phyloP scores from a whole-genome alignment of 2,888 invertebrate genomes.

The Entomobrya multifasciata region DNA sequence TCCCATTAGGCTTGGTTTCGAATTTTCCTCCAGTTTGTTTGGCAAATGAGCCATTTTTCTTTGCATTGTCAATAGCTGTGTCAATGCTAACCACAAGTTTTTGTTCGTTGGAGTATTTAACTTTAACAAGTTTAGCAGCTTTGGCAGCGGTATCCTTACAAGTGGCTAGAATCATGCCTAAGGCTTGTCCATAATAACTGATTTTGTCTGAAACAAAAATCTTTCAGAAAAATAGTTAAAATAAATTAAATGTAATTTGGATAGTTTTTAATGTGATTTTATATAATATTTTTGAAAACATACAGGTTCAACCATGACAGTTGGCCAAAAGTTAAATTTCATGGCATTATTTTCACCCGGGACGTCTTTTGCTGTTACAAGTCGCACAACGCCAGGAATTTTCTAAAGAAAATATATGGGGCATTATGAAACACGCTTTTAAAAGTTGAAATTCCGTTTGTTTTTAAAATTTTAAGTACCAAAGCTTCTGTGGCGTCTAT shows the following conservation, averaged over 20 bases:
- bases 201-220: constrained; percentile 81
- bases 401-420: constrained; percentile 79
- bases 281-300: background rate
- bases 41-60: constrained; percentile 65
- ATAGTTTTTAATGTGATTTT: background rate
- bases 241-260: background rate
- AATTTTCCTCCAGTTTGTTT: constrained; percentile 61
- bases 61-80: constrained; percentile 80
- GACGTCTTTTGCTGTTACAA: constrained; percentile 81
- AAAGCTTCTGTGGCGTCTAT: constrained; percentile 87
- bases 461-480: too few relatives aligned
- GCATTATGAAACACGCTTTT: background rate
- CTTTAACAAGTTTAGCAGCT: constrained; percentile 81
- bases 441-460: too few relatives aligned
- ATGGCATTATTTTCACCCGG: constrained; percentile 81
- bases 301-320: constrained; percentile 53
- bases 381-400: constrained; percentile 81
- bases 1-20: background rate
- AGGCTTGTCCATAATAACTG: constrained; percentile 81
- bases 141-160: constrained; percentile 79
- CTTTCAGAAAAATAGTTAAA: constrained; percentile 76
- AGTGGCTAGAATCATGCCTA: constrained; percentile 81
- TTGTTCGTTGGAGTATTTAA: constrained; percentile 81
- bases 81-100: constrained; percentile 81
- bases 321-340: constrained; percentile 71